Conservation (phyloP, 2,888 invertebrate genomes). For the Phytoseiulus persimilis region DNA sequence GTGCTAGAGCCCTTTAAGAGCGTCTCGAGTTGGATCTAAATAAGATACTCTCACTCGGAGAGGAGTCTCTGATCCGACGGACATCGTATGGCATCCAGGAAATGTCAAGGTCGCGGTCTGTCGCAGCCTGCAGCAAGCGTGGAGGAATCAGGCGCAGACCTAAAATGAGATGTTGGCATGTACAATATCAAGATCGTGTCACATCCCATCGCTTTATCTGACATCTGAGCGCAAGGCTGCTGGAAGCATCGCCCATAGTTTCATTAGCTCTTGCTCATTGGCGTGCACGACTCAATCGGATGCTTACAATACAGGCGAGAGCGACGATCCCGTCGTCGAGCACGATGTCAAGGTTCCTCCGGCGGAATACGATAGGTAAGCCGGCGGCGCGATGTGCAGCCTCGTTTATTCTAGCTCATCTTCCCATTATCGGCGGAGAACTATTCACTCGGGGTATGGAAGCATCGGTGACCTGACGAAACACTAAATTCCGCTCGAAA, state of each 20-base stretch:
- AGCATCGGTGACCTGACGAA: too few species aligned
- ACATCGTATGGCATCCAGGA: neutral
- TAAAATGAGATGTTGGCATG: neutral
- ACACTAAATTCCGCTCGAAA: too few species aligned
- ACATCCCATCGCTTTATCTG: neutral
- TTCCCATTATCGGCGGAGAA: too few species aligned
- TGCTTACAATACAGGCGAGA: neutral
- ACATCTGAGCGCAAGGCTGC: neutral
- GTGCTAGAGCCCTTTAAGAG: neutral
- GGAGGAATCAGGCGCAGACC: neutral
- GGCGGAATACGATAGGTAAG: neutral
- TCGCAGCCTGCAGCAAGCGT: neutral
- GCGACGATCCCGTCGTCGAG: neutral
- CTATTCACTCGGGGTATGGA: too few species aligned
- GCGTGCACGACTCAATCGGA: neutral
- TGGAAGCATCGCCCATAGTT: neutral
- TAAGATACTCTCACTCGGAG: neutral
- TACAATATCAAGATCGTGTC: neutral
- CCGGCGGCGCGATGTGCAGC: neutral
- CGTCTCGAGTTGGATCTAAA: neutral
- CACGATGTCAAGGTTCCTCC: neutral
- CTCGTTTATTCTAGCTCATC: neutral
- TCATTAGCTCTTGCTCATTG: neutral
- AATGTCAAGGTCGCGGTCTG: neutral
- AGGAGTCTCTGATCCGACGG: neutral